Evolutionary conservation across 2,888 invertebrate species (phyloP).

Genomic region (Watsonalla cultraria): DNA sequence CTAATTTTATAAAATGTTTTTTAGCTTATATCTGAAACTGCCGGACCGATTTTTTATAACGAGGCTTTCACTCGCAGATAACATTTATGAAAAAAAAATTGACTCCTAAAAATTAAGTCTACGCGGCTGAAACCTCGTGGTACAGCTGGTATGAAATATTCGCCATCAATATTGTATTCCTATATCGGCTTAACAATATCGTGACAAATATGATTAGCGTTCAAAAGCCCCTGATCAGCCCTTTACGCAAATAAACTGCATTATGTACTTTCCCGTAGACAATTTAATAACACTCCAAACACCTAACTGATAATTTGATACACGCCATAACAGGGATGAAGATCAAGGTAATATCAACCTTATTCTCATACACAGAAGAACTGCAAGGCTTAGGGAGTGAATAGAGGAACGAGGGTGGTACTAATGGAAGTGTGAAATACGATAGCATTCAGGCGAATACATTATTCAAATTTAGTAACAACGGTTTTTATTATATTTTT

Average conservation of each 20-base stretch:
- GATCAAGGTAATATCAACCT: conserved; percentile 16
- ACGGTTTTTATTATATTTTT: conserved; percentile 43
- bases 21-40: no score
- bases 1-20: no score
- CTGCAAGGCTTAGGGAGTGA: conserved; percentile 6
- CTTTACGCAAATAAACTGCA: conserved; percentile 39
- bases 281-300: conserved; percentile 35
- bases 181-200: conserved; percentile 15
- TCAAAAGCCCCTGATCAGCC: conserved; percentile 16
- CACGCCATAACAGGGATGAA: conserved; percentile 18
- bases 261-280: conserved; percentile 37
- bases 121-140: no score
- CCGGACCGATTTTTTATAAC: no score
- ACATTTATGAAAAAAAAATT: no score
- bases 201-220: conserved; percentile 26
- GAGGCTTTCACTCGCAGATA: no score
- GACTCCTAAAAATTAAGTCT: no score
- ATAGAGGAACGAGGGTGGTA: conserved; percentile 34
- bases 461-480: conserved; percentile 64
- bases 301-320: conserved; percentile 43
- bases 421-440: conserved; percentile 68
- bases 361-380: conserved; percentile 6
- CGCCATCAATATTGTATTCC: conserved; percentile 1
- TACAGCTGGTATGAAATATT: no score
- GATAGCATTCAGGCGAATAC: conserved; percentile 57